Evolutionary conservation across 2,797 vertebrate genomes (phyloP).

Genomic region (Glossophaga mutica): DNA sequence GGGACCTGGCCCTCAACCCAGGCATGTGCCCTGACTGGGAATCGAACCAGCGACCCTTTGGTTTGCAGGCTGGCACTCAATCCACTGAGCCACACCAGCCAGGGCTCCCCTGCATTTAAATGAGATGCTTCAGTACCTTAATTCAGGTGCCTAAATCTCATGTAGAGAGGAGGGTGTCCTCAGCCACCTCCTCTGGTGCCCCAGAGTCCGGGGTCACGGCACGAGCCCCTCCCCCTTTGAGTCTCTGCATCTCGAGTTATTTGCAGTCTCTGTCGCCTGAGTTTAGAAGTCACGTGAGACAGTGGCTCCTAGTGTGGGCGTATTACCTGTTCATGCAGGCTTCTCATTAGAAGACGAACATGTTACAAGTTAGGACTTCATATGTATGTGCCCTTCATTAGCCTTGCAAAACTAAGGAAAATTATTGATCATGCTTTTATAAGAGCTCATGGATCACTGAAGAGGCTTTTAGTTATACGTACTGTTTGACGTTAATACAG

Average conservation of each 20-base stretch:
- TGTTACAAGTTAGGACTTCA: not conserved
- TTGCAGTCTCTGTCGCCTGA: too few relatives aligned
- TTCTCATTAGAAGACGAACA: not conserved
- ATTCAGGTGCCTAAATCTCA: not conserved
- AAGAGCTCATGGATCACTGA: not conserved
- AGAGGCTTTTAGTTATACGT: not conserved
- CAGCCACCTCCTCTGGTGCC: not conserved
- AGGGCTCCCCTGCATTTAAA: not conserved
- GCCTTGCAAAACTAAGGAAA: not conserved
- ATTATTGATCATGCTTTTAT: not conserved
- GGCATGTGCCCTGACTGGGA: too few relatives aligned
- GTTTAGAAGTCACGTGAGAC: not conserved
- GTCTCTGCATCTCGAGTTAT: not conserved
- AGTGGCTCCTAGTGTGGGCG: not conserved
- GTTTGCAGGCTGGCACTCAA: too few relatives aligned
- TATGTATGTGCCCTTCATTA: not conserved
- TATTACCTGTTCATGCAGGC: not conserved
- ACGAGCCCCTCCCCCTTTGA: not conserved
- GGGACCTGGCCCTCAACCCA: too few relatives aligned
- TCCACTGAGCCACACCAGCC: too few relatives aligned
- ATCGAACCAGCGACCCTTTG: too few relatives aligned
- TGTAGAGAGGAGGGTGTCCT: not conserved
- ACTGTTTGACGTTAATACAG: not conserved
- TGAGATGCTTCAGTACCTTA: not conserved
- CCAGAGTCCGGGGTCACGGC: not conserved